Base-by-base conservation (phyloP, 2,797 vertebrate species). In the Pyrrhura leucotis region DNA sequence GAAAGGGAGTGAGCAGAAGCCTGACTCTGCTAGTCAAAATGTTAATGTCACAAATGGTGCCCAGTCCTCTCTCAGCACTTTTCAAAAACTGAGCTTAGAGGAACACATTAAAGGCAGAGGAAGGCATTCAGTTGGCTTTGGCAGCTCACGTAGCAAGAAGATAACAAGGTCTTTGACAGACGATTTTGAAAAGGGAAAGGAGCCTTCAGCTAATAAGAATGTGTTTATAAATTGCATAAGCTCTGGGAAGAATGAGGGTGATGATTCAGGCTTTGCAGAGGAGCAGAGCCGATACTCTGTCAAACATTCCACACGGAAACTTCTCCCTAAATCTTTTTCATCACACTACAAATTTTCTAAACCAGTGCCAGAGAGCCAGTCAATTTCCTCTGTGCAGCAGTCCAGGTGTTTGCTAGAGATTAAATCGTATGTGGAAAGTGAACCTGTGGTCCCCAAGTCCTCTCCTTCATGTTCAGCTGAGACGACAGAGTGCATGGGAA, bases 171-270 rank as follows among this genome's bases (percentile, higher is more conserved):
- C 99, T 56, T 98, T 99, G 97, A 99, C 99, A 0, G 99, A 99
- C 4, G 98, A 99, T 96, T 99, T 99, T 83, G 99, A 99, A 51
- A 99, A 99, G 93, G 98, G 96, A 50, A 98, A 98, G 88, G 98
- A 98, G 25, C 54, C 96, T 7, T 97, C 98, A 1, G 92, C 97
- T 96, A 99, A 99, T 96, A 99, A 99, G 83, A 99, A 98, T 22
- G 98, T 99, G 56, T 99, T 99, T 68, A 99, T 99, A 90, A 99
- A 99, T 94, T 99, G 99, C 95, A 99, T 99, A 95, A 99, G 99
- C 97, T 99, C 99, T 20, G 98, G 98, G 54, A 98, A 98, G 85
- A 99, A 98, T 20, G 99, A 99, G 79, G 98, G 98, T 1, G 99
- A 99, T 15, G 99, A 99, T 95, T 99, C 99, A 0, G 99, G 99